Conservation (phyloP, 2,797 vertebrate species). For the Helicolenus hilgendorfi region DNA sequence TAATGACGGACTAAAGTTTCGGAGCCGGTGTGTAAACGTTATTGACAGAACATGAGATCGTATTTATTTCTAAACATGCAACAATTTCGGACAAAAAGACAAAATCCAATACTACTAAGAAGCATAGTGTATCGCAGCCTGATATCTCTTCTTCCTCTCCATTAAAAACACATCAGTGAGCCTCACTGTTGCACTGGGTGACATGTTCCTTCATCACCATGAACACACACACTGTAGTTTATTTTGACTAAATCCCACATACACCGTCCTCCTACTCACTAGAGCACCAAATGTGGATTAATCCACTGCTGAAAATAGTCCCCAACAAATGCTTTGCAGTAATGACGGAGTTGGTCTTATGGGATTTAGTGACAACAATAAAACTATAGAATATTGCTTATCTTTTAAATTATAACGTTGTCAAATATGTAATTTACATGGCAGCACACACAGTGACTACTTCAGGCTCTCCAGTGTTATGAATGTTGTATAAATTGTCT, state of each 20-base stretch:
- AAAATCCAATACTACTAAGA: not conserved
- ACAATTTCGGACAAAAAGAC: too few species aligned
- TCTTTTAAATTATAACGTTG: not conserved
- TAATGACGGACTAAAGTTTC: too few species aligned
- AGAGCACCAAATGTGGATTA: not conserved
- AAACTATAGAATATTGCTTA: too few species aligned
- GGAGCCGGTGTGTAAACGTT: too few species aligned
- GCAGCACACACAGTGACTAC: not conserved
- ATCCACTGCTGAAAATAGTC: not conserved
- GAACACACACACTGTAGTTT: not conserved
- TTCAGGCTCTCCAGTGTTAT: not conserved
- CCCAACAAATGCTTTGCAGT: not conserved
- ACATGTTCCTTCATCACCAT: not conserved
- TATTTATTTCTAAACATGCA: too few species aligned
- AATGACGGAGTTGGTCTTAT: not conserved
- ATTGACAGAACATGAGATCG: too few species aligned
- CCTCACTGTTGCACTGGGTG: fast-evolving
- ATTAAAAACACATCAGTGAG: too few species aligned
- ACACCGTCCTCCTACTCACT: not conserved
- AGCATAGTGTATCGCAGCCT: not conserved
- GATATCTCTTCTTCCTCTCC: too few species aligned
- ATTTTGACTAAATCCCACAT: not conserved
- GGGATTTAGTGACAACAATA: not conserved
- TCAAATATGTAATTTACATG: not conserved
- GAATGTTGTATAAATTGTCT: not conserved